Conservation (phyloP, 2,888 invertebrate genomes). For the Tenthredo notha region DNA sequence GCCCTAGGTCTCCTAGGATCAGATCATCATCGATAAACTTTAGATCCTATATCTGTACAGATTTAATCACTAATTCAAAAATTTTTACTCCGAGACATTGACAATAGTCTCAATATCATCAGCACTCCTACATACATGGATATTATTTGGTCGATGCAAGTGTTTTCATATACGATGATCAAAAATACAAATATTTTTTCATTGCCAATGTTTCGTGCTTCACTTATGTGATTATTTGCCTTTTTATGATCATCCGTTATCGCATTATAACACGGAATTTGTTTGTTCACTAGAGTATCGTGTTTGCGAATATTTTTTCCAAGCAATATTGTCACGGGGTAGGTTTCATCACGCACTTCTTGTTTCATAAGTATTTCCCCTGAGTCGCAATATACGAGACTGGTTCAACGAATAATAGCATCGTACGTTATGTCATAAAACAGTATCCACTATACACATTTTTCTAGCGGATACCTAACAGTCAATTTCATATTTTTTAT, state of each 20-base stretch:
- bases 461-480: background rate
- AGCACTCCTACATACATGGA: background rate
- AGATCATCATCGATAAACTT: background rate
- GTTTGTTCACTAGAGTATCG: background rate
- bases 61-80: background rate
- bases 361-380: background rate
- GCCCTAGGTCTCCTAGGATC: conserved; percentile 27
- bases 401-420: conserved; percentile 27
- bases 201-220: background rate
- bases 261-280: background rate
- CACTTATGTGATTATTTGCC: background rate
- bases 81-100: background rate
- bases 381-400: background rate
- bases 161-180: background rate
- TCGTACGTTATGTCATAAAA: background rate
- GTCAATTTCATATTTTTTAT: background rate
- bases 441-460: background rate
- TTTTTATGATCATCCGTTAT: background rate
- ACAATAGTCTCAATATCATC: background rate
- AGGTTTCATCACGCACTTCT: background rate
- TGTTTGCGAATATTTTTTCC: background rate
- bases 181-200: background rate
- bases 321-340: background rate
- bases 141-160: background rate
- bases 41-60: background rate